Base-by-base conservation (phyloP, 2,113 vertebrate genomes). In the Pollimyrus isidori region DNA sequence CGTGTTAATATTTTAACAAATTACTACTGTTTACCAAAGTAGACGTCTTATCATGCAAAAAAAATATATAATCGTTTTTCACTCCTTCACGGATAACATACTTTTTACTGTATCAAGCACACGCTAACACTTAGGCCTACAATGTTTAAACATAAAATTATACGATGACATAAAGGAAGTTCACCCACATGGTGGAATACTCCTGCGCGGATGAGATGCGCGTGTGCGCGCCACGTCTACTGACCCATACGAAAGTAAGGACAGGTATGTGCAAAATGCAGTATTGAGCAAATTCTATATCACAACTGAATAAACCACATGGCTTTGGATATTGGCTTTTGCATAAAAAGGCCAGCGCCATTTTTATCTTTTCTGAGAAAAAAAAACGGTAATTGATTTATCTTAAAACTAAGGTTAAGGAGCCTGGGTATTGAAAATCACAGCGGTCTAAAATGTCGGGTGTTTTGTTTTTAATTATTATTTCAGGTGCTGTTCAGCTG, bases 351-450 rank as follows among this genome's bases (percentile, higher is more conserved):
- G 73, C 96, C 96, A n/a, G n/a, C n/a, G n/a, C n/a, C n/a, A n/a
- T n/a, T n/a, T n/a, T n/a, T n/a, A n/a, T n/a, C n/a, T n/a, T n/a
- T n/a, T n/a, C 97, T 97, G 97, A 98, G 96, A 95, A 96, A 97
- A 97, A 97, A 93, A 26, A 96, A 97, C 95, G 97, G 96, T 98
- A 98, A 98, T 97, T 98, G 97, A 95, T 98, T 97, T 96, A 97
- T 96, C 96, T 98, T 97, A 98, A 97, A 62, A 98, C 95, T 94
- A 96, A 96, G 97, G 97, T 84, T 84, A 46, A 46, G 9, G 96
- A 97, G 96, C 96, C 45, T 95, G 97, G 96, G 96, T 97, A 97
- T 98, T 98, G 96, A 96, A 96, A 96, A 97, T 96, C 96, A 97
- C 96, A 96, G 96, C 96, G 97, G 97, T 96, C 96, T 97, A 96